Percentiles rank a stretch among this genome's conserved stretches.
phyloP scores from a whole-genome alignment of 1,140 invertebrate species.

The Laupala kohalensis region DNA sequence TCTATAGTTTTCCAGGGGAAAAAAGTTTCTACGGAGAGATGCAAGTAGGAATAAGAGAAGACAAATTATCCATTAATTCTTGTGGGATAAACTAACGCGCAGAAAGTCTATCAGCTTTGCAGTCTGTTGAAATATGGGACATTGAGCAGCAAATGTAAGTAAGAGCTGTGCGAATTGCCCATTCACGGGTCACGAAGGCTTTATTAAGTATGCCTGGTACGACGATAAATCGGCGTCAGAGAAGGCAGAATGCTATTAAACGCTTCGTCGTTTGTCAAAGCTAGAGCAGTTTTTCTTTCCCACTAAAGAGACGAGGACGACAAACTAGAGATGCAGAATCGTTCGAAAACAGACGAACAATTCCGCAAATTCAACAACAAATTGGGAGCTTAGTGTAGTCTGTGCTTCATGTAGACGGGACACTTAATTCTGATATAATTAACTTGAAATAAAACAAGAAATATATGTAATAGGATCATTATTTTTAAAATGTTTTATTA shows the following conservation, averaged over 20 bases:
- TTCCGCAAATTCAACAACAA: no score
- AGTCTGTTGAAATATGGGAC: neutral
- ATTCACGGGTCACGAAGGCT: neutral
- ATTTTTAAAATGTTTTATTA: neutral
- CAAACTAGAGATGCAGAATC: neutral
- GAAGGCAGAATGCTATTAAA: neutral
- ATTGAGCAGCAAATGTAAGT: neutral
- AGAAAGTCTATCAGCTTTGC: neutral
- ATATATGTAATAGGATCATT: neutral
- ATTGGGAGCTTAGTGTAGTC: no score
- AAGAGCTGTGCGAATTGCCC: neutral
- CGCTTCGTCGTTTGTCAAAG: neutral
- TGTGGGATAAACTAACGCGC: neutral
- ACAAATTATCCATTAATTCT: neutral
- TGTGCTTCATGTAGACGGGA: no score
- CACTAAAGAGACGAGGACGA: no score
- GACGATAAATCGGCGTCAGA: neutral
- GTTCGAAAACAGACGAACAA: no score
- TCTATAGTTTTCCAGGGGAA: no score
- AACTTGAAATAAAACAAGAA: no score
- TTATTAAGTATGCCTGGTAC: neutral
- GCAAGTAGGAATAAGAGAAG: neutral
- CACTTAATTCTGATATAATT: no score
- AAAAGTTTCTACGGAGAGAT: neutral
- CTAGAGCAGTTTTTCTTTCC: neutral